Conservation (phyloP, 2,113 vertebrate genomes). For the Oplegnathus fasciatus region DNA sequence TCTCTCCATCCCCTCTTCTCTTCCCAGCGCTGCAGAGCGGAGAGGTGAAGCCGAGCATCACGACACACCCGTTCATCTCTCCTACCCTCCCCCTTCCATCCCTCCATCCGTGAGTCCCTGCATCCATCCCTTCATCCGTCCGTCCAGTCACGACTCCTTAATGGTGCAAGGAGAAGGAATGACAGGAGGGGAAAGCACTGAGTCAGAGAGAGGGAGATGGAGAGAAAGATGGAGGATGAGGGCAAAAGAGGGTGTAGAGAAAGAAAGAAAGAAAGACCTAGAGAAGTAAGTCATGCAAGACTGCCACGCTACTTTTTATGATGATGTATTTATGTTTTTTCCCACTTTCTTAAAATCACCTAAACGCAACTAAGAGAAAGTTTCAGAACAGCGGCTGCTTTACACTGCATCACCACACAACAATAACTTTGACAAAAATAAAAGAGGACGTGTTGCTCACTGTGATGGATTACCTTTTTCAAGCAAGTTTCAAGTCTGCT, state of each 20-base stretch:
- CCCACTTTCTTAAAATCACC: conserved; percentile 25
- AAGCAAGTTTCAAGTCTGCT: conserved; percentile 11
- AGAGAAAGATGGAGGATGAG: neutral
- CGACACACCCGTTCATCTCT: conserved; percentile 47
- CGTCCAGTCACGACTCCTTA: conserved; percentile 72
- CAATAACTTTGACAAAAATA: conserved; percentile 29
- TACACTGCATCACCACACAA: conserved; percentile 9
- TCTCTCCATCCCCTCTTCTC: neutral
- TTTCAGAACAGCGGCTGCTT: neutral
- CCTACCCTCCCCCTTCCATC: neutral
- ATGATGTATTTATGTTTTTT: neutral
- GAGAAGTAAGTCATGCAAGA: neutral
- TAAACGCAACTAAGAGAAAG: conserved; percentile 8
- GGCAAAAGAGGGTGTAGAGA: neutral
- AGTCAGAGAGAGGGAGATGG: neutral
- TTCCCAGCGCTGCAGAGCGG: conserved; percentile 17
- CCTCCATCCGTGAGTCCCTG: neutral
- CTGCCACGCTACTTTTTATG: neutral
- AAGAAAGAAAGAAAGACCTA: neutral
- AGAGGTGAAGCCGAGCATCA: conserved; percentile 61
- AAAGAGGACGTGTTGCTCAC: neutral
- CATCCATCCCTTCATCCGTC: conserved; percentile 33
- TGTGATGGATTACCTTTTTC: conserved; percentile 55
- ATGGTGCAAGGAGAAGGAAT: conserved; percentile 28
- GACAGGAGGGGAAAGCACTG: conserved; percentile 3